Evolutionary conservation across 2,113 vertebrate species (phyloP), one percentile per base, ranked within the genome.

Genomic region (Canis aureus): DNA sequence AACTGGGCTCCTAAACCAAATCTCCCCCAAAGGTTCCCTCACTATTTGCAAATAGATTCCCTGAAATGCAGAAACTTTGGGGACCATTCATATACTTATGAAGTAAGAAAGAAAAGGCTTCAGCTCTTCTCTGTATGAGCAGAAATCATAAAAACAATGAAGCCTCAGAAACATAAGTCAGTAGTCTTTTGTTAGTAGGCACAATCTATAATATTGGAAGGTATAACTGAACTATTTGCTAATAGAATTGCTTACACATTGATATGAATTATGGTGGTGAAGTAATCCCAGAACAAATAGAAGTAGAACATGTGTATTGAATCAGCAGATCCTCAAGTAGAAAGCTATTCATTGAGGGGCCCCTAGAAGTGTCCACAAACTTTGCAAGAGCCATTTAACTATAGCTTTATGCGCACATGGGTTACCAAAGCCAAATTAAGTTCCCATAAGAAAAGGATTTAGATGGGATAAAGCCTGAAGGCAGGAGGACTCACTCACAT

Each of bases 121-220:
- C 20, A 27, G 53, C 35, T 73, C 20, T 85, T 78, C 3, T 23
- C 22, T 66, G 1, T 51, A 27, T 22, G 38, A 84, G 51, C 27
- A 91, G 43, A 85, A 92, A 92, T 59, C 62, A 66, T 11, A 64
- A 73, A 94, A 92, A 51, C 20, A 84, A n/a, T 69, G n/a, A 90
- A 85, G 43, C 29, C 38, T 71, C 38, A 35, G 71, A 15, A 85
- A 53, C 11, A 10, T 11, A 22, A 89, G 35, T 93, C 51, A 53
- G 6, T 11, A 13, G 64, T 9, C 32, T 80, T 91, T 49, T 69
- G 11, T 71, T 53, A 86, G 17, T 7, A 84, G 23, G 11, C 60
- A 49, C 29, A 69, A 62, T 2, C 43, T 71, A 64, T 35, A 86
- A 57, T n/a, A 80, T 91, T 49, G 73, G 64, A 51, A 43, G 60